Percentiles rank a stretch among this genome's conserved stretches.
phyloP scores from a whole-genome alignment of 2,888 invertebrate genomes.

The Brachyptera risi region DNA sequence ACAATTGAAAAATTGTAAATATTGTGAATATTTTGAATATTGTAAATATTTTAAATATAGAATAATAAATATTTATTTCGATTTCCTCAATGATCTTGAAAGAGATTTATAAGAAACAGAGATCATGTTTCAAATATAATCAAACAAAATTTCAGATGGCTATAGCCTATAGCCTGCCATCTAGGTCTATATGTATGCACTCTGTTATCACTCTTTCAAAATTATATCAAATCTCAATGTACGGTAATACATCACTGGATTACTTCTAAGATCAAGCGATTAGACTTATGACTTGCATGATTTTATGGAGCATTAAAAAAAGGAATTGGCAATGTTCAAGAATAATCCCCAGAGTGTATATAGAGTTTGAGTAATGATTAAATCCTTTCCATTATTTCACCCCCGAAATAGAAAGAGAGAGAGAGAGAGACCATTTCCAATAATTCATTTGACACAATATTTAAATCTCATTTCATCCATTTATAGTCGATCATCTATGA shows the following conservation, averaged over 20 bases:
- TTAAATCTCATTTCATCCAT: conserved; percentile 13
- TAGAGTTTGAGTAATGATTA: conserved; percentile 7
- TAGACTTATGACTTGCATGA: neutral
- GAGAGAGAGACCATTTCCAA: neutral
- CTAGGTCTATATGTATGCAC: too few species aligned
- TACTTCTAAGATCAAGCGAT: neutral
- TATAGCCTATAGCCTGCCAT: too few species aligned
- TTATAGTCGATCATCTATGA: conserved; percentile 22
- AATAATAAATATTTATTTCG: too few species aligned
- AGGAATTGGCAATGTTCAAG: too few species aligned
- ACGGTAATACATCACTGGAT: neutral
- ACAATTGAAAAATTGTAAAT: too few species aligned
- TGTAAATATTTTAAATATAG: too few species aligned
- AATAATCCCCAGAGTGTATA: neutral
- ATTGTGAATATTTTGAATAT: too few species aligned
- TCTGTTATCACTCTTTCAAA: too few species aligned
- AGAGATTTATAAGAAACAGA: too few species aligned
- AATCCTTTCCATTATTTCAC: conserved; percentile 3
- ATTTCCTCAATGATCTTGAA: too few species aligned
- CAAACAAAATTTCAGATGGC: too few species aligned
- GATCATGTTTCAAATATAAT: too few species aligned
- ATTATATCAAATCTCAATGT: neutral
- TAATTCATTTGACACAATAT: conserved; percentile 11
- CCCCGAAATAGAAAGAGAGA: neutral
- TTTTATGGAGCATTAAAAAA: neutral